A percentile compares a stretch with the other conserved stretches of the same genome.
These are phyloP conservation scores for Nomada lathburiana DNA, from an alignment of 2,888 invertebrate species.

Conservation along the genomic window DNA sequence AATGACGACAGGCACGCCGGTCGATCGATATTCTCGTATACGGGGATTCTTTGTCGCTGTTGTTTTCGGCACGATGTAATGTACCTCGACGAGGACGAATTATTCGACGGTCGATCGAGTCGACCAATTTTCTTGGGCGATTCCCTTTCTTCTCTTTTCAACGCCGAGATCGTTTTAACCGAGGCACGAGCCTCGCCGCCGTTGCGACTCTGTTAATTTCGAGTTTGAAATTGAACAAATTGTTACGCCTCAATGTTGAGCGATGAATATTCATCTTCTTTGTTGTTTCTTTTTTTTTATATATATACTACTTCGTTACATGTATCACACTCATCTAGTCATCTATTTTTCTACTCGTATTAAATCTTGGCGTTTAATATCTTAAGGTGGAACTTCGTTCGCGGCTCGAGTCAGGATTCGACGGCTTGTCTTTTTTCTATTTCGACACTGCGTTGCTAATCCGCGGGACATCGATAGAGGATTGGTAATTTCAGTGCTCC, in stretches of 20 bases:
- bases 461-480: background rate
- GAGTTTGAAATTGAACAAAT: too few relatives aligned
- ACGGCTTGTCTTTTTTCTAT: background rate
- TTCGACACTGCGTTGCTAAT: constrained; percentile 25
- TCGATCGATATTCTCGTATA: constrained; percentile 17
- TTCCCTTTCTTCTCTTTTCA: too few relatives aligned
- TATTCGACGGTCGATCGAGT: background rate
- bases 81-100: too few relatives aligned
- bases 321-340: background rate
- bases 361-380: constrained; percentile 41
- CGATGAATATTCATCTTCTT: too few relatives aligned
- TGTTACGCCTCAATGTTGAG: too few relatives aligned
- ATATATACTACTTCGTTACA: background rate
- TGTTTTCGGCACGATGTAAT: background rate
- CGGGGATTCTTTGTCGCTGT: background rate
- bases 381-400: constrained; percentile 13
- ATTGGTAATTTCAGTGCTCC: background rate
- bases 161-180: too few relatives aligned
- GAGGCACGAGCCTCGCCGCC: too few relatives aligned
- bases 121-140: background rate
- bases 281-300: too few relatives aligned
- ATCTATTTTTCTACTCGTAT: constrained; percentile 37
- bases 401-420: too few relatives aligned
- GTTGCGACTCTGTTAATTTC: too few relatives aligned
- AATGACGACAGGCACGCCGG: background rate